Evolutionary conservation across 2,113 vertebrate genomes (phyloP), one percentile per base, ranked within the genome.

Genomic region (Formicarius rufipectus): DNA sequence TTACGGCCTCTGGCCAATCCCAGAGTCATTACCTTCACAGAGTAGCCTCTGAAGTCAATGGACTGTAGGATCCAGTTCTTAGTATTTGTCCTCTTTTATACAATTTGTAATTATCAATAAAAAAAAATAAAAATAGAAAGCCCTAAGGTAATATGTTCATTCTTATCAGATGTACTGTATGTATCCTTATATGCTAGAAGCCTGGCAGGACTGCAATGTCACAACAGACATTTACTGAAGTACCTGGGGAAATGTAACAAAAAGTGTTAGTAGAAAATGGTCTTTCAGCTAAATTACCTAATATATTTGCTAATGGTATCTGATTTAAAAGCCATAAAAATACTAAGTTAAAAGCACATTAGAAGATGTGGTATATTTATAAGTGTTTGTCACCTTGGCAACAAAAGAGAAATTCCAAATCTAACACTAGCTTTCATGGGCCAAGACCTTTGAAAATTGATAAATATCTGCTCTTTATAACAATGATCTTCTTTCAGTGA

Each of bases 311-410:
- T 98, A 98, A 98, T 98, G 98, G 97, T 98, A 98, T 98, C 98
- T 98, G 97, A 98, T 98, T 98, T 98, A 98, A 98, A 98, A 98
- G 98, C 98, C 98, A 98, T 98, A 98, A 98, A 98, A 98, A 98
- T 98, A 98, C 97, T 95, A 97, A 98, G 98, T 98, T 98, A 98
- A 98, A 98, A 98, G 98, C 98, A 98, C 98, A 98, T 98, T 98
- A 98, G 96, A 98, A 96, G 97, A 98, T 98, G 97, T 97, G 96
- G 98, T 98, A 97, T 98, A 98, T 98, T 98, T 98, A 98, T 98
- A 98, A 98, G 98, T 98, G 96, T 98, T 98, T 98, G 98, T 98
- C 98, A 98, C 98, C 98, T 98, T 98, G 98, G 98, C 98, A 98
- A 98, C 98, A 98, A 98, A 98, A 98, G 96, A 90, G 95, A 97